Percentiles rank a stretch among this genome's conserved stretches.
Evolutionary conservation across 2,888 invertebrate species (phyloP).

Genomic region (Druceiella hillmani): DNA sequence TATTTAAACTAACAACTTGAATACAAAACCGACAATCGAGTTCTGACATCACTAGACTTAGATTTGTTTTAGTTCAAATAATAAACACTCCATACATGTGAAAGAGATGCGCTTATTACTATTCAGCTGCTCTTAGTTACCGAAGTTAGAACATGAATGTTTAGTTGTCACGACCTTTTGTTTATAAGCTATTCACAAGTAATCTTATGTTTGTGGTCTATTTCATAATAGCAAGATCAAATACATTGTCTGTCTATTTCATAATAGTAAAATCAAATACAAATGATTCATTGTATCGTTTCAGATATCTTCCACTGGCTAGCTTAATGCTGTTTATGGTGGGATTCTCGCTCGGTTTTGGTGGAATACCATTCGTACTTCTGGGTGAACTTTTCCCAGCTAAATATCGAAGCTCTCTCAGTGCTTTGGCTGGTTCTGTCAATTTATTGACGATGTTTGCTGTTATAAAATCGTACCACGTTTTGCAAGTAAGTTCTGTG

Average conservation of each 20-base stretch:
- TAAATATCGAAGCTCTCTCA: conserved; percentile 49
- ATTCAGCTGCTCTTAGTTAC: too few species aligned
- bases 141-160: too few species aligned
- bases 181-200: too few species aligned
- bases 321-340: conserved; percentile 55
- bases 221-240: not conserved
- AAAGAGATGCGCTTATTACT: too few species aligned
- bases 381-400: conserved; percentile 58
- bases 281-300: conserved; percentile 6
- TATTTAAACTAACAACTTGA: too few species aligned
- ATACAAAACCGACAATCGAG: too few species aligned
- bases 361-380: conserved; percentile 57
- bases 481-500: conserved; percentile 35
- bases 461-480: conserved; percentile 52
- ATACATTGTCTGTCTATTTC: not conserved
- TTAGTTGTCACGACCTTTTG: too few species aligned
- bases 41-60: too few species aligned
- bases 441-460: conserved; percentile 52
- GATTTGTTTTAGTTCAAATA: too few species aligned
- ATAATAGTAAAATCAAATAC: not conserved
- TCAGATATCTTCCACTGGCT: conserved; percentile 49
- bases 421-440: conserved; percentile 51
- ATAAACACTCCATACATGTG: too few species aligned
- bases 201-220: too few species aligned
- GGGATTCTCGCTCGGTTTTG: conserved; percentile 57